These are phyloP conservation scores for Furnarius figulus DNA, from an alignment of 2,113 vertebrate species.

Conservation along the genomic window DNA sequence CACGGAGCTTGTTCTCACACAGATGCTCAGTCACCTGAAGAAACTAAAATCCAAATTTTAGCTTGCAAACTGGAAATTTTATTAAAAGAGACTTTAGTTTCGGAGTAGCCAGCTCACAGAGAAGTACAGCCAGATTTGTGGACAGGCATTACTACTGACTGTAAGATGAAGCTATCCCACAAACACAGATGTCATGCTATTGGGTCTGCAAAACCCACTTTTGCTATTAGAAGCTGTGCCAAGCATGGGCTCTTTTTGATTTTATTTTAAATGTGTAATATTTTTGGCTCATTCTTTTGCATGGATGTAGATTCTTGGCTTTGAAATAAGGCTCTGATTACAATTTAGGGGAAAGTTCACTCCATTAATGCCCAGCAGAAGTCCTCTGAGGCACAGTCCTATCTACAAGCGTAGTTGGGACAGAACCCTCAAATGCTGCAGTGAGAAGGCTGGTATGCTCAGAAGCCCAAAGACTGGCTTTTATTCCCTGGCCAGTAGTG, in stretches of 20 bases:
- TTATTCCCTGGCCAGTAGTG: not conserved
- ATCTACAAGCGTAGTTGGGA: fast-evolving
- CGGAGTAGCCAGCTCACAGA: not conserved
- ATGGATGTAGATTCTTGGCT: not conserved
- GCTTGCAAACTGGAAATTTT: not conserved
- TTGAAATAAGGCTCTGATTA: not conserved
- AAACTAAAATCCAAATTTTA: not conserved
- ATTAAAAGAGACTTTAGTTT: not conserved
- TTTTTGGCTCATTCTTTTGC: not conserved
- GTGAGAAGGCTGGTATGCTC: not conserved
- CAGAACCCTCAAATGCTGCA: not conserved
- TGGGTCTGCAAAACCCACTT: not conserved
- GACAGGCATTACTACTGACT: not conserved
- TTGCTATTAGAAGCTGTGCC: not conserved
- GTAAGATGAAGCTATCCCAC: not conserved
- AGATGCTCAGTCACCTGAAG: not conserved
- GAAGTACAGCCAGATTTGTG: not conserved
- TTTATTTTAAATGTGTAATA: not conserved
- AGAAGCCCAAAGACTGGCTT: not conserved
- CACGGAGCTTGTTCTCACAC: not conserved
- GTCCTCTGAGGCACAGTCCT: not conserved
- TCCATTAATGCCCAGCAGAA: not conserved
- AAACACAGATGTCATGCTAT: not conserved
- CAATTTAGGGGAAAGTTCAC: not conserved
- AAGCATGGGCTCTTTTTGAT: not conserved